These are phyloP conservation scores for Plutella xylostella DNA, from an alignment of 2,888 invertebrate genomes.

Conservation along the genomic window DNA sequence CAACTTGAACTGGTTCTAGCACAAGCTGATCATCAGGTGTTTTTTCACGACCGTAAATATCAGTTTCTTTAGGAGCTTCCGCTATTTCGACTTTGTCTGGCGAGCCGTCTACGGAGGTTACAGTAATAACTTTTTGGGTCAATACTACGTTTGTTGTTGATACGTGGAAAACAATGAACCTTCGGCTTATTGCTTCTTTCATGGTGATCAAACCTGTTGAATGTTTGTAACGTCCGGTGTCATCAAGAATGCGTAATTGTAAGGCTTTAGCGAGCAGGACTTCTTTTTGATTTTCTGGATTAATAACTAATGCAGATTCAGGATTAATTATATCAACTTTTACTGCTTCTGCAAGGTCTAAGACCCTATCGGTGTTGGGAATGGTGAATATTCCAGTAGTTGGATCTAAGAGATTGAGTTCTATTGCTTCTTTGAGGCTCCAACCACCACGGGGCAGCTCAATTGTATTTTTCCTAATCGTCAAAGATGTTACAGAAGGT, in stretches of 20 bases:
- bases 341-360: slow-evolving; percentile 89
- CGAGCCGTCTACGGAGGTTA: slow-evolving; percentile 78
- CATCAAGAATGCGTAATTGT: slow-evolving; percentile 82
- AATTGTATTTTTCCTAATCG: slow-evolving; percentile 76
- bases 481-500: slow-evolving; percentile 56
- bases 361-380: slow-evolving; percentile 85
- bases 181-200: slow-evolving; percentile 78
- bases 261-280: slow-evolving; percentile 78
- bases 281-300: slow-evolving; percentile 78
- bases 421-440: slow-evolving; percentile 85
- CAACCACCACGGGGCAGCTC: slow-evolving; percentile 88
- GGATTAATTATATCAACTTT: slow-evolving; percentile 87
- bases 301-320: slow-evolving; percentile 83
- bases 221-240: slow-evolving; percentile 79
- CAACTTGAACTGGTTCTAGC: slow-evolving; percentile 78
- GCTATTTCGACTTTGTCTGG: slow-evolving; percentile 80
- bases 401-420: slow-evolving; percentile 85
- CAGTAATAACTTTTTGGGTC: slow-evolving; percentile 74
- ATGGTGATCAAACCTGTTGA: slow-evolving; percentile 71
- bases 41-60: slow-evolving; percentile 20
- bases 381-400: slow-evolving; percentile 86
- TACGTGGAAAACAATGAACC: slow-evolving; percentile 73
- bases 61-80: slow-evolving; percentile 33
- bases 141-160: slow-evolving; percentile 52
- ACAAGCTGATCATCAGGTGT: slow-evolving; percentile 44